Conservation (phyloP, 2,888 invertebrate genomes). For the Ennomos quercinarius region DNA sequence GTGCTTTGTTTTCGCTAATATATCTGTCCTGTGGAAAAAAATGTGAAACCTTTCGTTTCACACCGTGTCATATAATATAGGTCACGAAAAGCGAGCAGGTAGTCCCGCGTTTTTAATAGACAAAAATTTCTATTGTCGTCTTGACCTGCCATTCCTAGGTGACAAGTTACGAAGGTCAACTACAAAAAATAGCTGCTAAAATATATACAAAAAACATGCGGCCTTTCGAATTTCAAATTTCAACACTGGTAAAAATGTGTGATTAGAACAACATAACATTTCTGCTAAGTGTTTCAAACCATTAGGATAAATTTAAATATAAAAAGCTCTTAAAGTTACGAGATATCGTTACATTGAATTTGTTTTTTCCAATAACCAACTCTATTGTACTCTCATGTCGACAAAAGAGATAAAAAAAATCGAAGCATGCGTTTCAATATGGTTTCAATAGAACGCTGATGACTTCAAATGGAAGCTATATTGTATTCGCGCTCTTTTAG, state of each 20-base stretch:
- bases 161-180: constrained; percentile 35
- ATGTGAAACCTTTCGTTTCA: constrained; percentile 42
- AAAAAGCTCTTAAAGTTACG: no score
- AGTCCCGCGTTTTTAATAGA: constrained; percentile 62
- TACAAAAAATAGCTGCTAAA: constrained; percentile 28
- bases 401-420: neutral
- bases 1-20: constrained; percentile 31
- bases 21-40: constrained; percentile 29
- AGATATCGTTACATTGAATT: no score
- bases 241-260: neutral
- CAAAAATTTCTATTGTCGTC: constrained; percentile 56
- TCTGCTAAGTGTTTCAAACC: neutral
- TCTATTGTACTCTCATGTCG: constrained; percentile 2
- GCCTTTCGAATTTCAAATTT: constrained; percentile 2
- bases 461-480: constrained; percentile 29
- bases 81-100: constrained; percentile 57
- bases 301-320: no score
- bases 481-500: constrained; percentile 28
- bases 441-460: constrained; percentile 4
- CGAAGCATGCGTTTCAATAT: constrained; percentile 7
- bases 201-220: constrained; percentile 13
- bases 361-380: neutral
- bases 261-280: neutral
- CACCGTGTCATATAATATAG: constrained; percentile 46
- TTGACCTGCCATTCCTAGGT: constrained; percentile 42